Percentiles rank a stretch among this genome's conserved stretches.
Conservation (phyloP, 2,888 invertebrate species). For the Mechanitis mazaeus region DNA sequence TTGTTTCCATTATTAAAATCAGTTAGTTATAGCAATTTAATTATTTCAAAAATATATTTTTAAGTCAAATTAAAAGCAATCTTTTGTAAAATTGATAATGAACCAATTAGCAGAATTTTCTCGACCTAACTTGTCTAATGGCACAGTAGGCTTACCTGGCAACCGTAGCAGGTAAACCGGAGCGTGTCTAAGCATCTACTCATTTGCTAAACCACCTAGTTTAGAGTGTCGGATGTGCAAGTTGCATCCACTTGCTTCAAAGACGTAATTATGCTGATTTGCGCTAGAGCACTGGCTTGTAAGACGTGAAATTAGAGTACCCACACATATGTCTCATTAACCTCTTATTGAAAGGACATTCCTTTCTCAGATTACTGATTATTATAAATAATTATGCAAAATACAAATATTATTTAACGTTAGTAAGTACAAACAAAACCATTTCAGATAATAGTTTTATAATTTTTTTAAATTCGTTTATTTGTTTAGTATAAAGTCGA, state of each 20-base stretch:
- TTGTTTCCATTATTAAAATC: not conserved
- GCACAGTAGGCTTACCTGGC: constrained; percentile 16
- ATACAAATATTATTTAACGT: too few species aligned
- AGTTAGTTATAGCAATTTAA: not conserved
- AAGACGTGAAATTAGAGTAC: constrained; percentile 27
- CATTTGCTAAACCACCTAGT: constrained; percentile 29
- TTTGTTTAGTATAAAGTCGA: not conserved
- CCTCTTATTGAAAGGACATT: constrained; percentile 18
- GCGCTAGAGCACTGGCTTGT: constrained; percentile 23
- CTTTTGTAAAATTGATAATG: not conserved
- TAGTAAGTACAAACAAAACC: too few species aligned
- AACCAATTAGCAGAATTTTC: not conserved
- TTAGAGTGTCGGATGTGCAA: constrained; percentile 29
- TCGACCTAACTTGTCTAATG: not conserved
- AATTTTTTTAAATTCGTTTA: too few species aligned
- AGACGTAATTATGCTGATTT: constrained; percentile 32
- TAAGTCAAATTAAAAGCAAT: not conserved
- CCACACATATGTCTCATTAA: constrained; percentile 21
- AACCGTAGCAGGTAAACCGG: constrained; percentile 22
- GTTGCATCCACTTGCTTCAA: constrained; percentile 28
- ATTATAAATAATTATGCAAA: too few species aligned
- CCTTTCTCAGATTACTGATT: constrained; percentile 4
- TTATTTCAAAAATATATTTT: not conserved
- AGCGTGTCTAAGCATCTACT: constrained; percentile 28
- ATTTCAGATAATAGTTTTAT: too few species aligned